Base-by-base conservation (phyloP, 2,113 vertebrate species). In the Onychostoma macrolepis region DNA sequence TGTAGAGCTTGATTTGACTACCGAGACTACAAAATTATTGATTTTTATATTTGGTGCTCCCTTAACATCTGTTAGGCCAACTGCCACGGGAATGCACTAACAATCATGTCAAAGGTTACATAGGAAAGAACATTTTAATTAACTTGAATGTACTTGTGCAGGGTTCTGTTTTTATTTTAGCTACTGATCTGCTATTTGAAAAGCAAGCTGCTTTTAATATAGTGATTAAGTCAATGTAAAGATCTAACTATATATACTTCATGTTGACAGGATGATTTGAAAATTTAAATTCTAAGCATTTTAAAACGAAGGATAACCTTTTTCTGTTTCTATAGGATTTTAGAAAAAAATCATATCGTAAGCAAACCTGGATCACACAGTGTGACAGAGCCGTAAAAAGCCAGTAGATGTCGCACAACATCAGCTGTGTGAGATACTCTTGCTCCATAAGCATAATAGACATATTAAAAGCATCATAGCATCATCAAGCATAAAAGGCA, bases 21-120 rank as follows among this genome's bases (percentile, higher is more conserved):
- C 15, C 6, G 1, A 0, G 26, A n/a, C 61, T 43, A 21, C 26
- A 33, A 24, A 45, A 4, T 7, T 69, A 83, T 71, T 67, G 41
- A 72, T 76, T 80, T 84, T 75, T 63, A 48, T 43, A 88, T 87
- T 84, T 13, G 8, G 19, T 65, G 69, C 45, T 87, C 4, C 13
- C 24, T 4, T 72, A 43, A 65, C 87, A 81, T 88, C 82, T 88
- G 87, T 85, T 38, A 13, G 36, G n/a, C 87, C 83, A 88, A 71
- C 87, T 85, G 87, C 50, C 65, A 85, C 11, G 36, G 45, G 53
- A 85, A 80, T 65, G n/a, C 38, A 65, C 13, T 65, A 45, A 21
- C 58, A 65, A 67, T 41, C 10, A 58, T 36, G 33, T 61, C 61
- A 81, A 65, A 65, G 79, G 79, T 80, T 43, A 80, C 21, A 80